Evolutionary conservation across 2,888 invertebrate species (phyloP).

Genomic region (Clusia tigrina): DNA sequence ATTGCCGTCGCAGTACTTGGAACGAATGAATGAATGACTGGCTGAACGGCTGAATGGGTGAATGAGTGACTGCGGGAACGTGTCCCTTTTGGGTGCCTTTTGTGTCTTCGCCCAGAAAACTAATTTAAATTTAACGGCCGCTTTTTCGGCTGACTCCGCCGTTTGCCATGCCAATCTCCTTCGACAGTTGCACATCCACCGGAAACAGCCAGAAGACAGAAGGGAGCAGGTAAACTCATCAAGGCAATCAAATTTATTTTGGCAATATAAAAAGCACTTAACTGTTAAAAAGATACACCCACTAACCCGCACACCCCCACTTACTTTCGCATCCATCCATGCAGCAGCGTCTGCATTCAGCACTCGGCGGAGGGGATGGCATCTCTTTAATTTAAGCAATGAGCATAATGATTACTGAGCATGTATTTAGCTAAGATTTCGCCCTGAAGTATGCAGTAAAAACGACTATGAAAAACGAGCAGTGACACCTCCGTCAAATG

Average conservation of each 20-base stretch:
- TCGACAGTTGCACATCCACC: neutral
- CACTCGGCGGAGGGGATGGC: too few relatives aligned
- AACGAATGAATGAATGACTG: neutral
- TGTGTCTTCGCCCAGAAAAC: neutral
- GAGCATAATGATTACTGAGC: neutral
- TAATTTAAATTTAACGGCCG: constrained; percentile 16
- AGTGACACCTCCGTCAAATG: too few relatives aligned
- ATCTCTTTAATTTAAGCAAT: neutral
- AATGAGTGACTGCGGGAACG: neutral
- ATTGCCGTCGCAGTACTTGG: constrained; percentile 3
- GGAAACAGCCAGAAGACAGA: too few relatives aligned
- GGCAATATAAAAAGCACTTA: neutral
- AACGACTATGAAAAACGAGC: neutral
- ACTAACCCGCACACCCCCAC: neutral
- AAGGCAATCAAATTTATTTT: constrained; percentile 6
- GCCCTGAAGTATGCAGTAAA: too few relatives aligned
- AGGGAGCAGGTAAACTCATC: too few relatives aligned
- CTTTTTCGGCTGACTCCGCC: neutral
- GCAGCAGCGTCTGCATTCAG: too few relatives aligned
- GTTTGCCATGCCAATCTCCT: neutral
- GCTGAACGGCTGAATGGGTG: neutral
- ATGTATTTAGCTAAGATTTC: too few relatives aligned
- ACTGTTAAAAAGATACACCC: neutral
- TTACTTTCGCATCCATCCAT: too few relatives aligned
- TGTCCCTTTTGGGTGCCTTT: neutral